A percentile compares a stretch with the other conserved stretches of the same genome.
phyloP scores from a whole-genome alignment of 2,797 vertebrate genomes.

The Onychomys torridus region DNA sequence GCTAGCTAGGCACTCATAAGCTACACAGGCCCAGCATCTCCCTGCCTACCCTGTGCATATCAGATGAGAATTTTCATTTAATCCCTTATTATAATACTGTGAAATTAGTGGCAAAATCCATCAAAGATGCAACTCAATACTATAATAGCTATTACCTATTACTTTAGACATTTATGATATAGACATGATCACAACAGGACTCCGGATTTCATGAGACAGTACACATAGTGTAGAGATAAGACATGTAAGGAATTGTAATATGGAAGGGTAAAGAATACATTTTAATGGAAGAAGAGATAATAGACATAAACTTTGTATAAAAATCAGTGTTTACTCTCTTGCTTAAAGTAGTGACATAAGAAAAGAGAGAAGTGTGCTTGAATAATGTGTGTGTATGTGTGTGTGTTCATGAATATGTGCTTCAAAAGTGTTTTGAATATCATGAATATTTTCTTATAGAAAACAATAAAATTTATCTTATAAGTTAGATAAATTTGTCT shows the following conservation, averaged over 20 bases:
- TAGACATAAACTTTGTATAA: background rate
- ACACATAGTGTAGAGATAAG: background rate
- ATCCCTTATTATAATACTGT: background rate
- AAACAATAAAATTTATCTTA: constrained; percentile 30
- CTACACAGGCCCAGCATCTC: background rate
- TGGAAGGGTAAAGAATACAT: background rate
- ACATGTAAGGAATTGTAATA: background rate
- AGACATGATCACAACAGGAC: background rate
- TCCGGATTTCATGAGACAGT: background rate
- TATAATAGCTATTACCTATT: too few species aligned
- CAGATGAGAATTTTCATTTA: background rate
- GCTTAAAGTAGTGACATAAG: background rate
- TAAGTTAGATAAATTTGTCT: background rate
- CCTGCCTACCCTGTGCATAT: background rate
- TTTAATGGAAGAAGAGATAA: background rate
- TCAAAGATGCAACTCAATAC: background rate
- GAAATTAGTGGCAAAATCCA: background rate
- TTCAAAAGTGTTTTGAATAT: background rate
- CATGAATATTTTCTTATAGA: background rate
- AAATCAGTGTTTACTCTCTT: background rate
- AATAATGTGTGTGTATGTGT: background rate
- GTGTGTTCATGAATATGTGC: background rate
- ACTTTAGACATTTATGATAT: constrained; percentile 1
- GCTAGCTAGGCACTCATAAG: background rate
- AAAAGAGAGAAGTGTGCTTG: background rate